Base-by-base conservation (phyloP, 2,888 invertebrate species). In the Tenthredo notha region DNA sequence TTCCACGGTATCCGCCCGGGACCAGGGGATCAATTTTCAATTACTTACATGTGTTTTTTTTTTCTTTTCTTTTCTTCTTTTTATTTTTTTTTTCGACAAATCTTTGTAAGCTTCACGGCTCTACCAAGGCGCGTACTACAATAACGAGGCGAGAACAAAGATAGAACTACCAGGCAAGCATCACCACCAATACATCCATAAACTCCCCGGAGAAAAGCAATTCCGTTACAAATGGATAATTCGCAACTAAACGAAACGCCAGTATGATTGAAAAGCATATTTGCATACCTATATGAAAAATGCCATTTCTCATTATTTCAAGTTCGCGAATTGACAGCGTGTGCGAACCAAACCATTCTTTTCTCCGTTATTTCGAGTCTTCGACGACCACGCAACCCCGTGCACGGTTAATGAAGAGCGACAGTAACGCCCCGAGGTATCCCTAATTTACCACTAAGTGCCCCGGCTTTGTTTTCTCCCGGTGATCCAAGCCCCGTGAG, bases 401-500 rank as follows among this genome's bases (percentile, higher is more conserved):
- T n/a, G 50, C 33, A n/a, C 18, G 77, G 54, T 77, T 77, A 91
- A 91, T 89, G 90, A 90, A 90, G 91, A 91, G 90, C 89, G 91
- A 91, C 91, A 90, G 89, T 86, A 88, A 87, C 87, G 86, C 88
- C 87, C 29, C 50, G 25, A 50, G 84, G 88, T 86, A 88, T 88
- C 88, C 88, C 90, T 91, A 91, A 91, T 91, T 90, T 89, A 89
- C 89, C 88, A 88, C 89, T 89, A 89, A 90, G 89, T 90, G 91
- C 89, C 88, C 15, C 2, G 50, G 89, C 89, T 90, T 91, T 91
- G 90, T 91, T 91, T 43, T 77, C 47, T 29, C 77, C n/a, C 15
- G 50, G 18, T 15, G 77, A 77, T 77, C 50, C 29, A n/a, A 18
- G 29, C 29, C 25, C 77, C 47, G 25, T 25, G 77, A 77, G 50